A percentile compares a stretch with the other conserved stretches of the same genome.
These are phyloP conservation scores for Saguinus midas DNA, from an alignment of 2,113 vertebrate species.

Conservation along the genomic window DNA sequence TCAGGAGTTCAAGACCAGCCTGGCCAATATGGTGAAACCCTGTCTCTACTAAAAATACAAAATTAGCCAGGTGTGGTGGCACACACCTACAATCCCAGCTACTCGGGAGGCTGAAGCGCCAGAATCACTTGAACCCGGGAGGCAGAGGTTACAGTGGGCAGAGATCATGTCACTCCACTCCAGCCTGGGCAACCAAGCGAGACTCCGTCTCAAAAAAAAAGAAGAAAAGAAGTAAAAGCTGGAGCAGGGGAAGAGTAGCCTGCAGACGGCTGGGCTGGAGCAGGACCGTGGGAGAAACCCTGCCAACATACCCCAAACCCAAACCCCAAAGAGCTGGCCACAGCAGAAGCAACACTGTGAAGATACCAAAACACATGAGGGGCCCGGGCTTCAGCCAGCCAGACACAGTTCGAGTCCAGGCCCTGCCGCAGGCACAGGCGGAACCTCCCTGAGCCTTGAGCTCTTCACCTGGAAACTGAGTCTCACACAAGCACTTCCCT, in stretches of 20 bases:
- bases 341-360: accelerated
- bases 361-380: not conserved
- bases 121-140: too few relatives aligned
- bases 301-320: accelerated
- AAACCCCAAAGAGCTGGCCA: not conserved
- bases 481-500: not conserved
- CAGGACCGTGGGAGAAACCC: not conserved
- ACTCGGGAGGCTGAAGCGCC: too few relatives aligned
- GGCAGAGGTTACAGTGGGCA: too few relatives aligned
- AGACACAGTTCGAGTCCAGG: accelerated
- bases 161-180: too few relatives aligned
- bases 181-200: too few relatives aligned
- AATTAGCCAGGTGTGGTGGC: too few relatives aligned
- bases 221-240: too few relatives aligned
- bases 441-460: not conserved
- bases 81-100: too few relatives aligned
- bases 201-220: too few relatives aligned
- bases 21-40: too few relatives aligned
- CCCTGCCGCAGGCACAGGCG: not conserved
- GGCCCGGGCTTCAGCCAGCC: not conserved
- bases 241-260: not conserved
- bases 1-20: too few relatives aligned
- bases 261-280: accelerated
- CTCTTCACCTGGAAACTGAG: not conserved
- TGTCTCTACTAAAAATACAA: too few relatives aligned